Percentiles rank a stretch among this genome's conserved stretches.
phyloP scores from a whole-genome alignment of 2,797 vertebrate genomes.

The Cephalopachus bancanus region DNA sequence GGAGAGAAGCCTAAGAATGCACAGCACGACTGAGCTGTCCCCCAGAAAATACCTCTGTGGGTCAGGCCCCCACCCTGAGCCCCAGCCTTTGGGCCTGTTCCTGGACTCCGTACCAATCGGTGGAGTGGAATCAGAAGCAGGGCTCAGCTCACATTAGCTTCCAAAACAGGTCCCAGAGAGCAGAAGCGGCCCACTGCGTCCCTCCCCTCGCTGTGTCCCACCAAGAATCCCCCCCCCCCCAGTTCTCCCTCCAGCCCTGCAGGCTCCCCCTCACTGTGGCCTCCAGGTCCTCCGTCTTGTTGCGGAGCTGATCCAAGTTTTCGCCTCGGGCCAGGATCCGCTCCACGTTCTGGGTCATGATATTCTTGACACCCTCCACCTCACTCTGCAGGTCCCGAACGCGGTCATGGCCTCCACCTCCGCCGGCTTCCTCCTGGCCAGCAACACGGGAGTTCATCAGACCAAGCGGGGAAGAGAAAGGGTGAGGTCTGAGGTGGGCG shows the following conservation, averaged over 20 bases:
- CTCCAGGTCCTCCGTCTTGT: constrained; percentile 95
- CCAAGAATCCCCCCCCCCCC: not conserved
- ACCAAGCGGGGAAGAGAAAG: not conserved
- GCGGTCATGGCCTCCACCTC: constrained; percentile 82
- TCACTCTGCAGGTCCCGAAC: constrained; percentile 91
- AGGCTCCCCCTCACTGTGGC: constrained; percentile 91
- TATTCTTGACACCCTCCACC: constrained; percentile 95
- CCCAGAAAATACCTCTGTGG: not conserved
- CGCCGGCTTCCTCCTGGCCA: constrained; percentile 76
- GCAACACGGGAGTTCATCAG: constrained; percentile 48
- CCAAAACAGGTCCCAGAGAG: not conserved
- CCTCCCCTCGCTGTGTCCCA: not conserved
- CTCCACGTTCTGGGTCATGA: constrained; percentile 97
- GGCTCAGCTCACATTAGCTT: not conserved
- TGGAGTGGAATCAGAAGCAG: not conserved
- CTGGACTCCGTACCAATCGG: not conserved
- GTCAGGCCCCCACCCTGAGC: not conserved
- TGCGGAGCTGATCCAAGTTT: constrained; percentile 95
- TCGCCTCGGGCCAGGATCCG: constrained; percentile 96
- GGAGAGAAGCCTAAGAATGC: constrained; percentile 20
- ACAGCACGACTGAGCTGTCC: not conserved
- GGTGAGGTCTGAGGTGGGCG: not conserved
- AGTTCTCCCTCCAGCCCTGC: too few species aligned
- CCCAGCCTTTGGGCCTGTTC: not conserved
- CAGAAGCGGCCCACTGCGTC: not conserved